Base-by-base conservation (phyloP, 1,140 invertebrate genomes). In the Hylyphantes graminicola region DNA sequence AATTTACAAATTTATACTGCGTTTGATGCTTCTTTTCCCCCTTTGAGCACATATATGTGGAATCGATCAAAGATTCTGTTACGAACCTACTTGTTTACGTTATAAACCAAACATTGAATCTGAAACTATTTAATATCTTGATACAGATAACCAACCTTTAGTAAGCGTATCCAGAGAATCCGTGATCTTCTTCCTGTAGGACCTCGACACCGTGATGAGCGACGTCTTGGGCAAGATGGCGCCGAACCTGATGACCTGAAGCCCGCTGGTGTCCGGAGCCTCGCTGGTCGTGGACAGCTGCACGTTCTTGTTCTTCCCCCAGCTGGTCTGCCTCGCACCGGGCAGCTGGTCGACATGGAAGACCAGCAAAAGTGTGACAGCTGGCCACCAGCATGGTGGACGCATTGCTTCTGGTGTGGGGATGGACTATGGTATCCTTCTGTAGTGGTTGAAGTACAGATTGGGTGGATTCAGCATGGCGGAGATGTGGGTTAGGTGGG, bases 211-310 rank as follows among this genome's bases (percentile, higher is more conserved):
- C 87, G 81, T 87, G 12, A 85, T 85, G 19, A 95, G 94, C 61
- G 93, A 92, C 88, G 94, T 94, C 87, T 94, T 93, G 1, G 94
- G 94, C 86, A 95, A 89, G 54, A 94, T 92, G 12, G 94, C 88
- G 3, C 93, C 93, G 75, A 94, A 83, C 17, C 73, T 75, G 21
- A 87, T 78, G 10, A 75, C 83, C 11, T 87, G 67, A 19, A 67
- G 54, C n/a, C 61, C 77, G 15, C 21, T 13, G 15, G 70, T 55
- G 17, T 72, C 77, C 17, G 57, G 15, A n/a, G n/a, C n/a, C 10
- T 77, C 73, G 8, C 10, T 70, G 1, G 64, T 15, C 0, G 70
- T 67, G n/a, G n/a, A n/a, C n/a, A n/a, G n/a, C n/a, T n/a, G n/a
- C 9, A 48, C 7, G 8, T 21, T 9, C 19, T 9, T 13, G 13